Evolutionary conservation across 2,113 vertebrate species (phyloP), one percentile per base, ranked within the genome.

Genomic region (Mastomys coucha): DNA sequence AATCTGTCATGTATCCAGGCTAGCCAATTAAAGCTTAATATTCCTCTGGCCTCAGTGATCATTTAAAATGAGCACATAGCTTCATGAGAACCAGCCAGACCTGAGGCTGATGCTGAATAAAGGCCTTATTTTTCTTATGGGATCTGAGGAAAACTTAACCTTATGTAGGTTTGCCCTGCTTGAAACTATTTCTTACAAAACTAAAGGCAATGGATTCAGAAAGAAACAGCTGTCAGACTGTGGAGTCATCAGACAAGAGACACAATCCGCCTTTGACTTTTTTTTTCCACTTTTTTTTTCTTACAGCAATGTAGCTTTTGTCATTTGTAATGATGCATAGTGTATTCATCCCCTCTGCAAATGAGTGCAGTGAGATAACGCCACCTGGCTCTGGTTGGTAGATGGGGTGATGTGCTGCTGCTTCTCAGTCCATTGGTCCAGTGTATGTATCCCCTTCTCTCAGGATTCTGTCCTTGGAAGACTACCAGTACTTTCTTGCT

Each of bases 391-490:
- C 1, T 19, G 4, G 69, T 89, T 88, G n/a, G 24, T 42, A 17
- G 17, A 14, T 73, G n/a, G 36, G 3, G 1, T 14, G 0, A 81
- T 28, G n/a, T n/a, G n/a, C n/a, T 31, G 49, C 17, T 51, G 7
- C 72, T 88, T 93, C 31, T 77, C 51, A 60, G 75, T 95, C 31
- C 33, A 39, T 67, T 39, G 14, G 51, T 53, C 20, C 4, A 24
- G 77, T n/a, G n/a, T n/a, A n/a, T 36, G 33, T 36, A 88, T 19
- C 5, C 77, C 17, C 4, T 26, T 80, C 60, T 65, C 19, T 80
- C 4, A 88, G 88, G 33, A 92, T 42, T 93, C 13, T 67, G 39
- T 51, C 20, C 51, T 92, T 90, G 84, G 28, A 73, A 96, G 56
- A 70, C 31, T 63, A 95, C 1, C 5, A n/a, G 26, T 87, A 3